A percentile compares a stretch with the other conserved stretches of the same genome.
These are phyloP conservation scores for Reticulitermes speratus DNA, from an alignment of 1,140 invertebrate genomes.

Conservation along the genomic window DNA sequence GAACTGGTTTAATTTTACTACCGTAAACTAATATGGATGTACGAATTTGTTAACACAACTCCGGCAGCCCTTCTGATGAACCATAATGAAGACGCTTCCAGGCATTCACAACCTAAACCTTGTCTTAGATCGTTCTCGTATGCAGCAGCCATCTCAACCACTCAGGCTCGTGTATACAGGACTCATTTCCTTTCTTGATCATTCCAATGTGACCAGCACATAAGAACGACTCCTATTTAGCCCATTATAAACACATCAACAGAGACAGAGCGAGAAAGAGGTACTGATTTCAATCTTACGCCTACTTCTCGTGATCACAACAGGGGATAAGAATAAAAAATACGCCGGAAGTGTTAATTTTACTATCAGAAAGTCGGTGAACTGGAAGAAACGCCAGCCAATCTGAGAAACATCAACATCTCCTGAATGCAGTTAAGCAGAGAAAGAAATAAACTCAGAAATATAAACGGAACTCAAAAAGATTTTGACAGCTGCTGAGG, in stretches of 20 bases:
- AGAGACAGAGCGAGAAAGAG: background rate
- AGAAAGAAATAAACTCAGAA: background rate
- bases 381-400: background rate
- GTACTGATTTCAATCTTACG: background rate
- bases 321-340: background rate
- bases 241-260: background rate
- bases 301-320: background rate
- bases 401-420: background rate
- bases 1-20: too few species aligned
- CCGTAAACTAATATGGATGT: too few species aligned
- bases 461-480: conserved; percentile 9
- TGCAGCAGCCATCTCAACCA: too few species aligned
- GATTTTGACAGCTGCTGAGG: conserved; percentile 6
- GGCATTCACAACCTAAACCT: too few species aligned
- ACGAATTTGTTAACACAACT: too few species aligned
- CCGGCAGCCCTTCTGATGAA: too few species aligned
- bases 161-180: too few species aligned
- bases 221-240: background rate
- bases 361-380: background rate
- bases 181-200: too few species aligned
- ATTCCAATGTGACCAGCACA: too few species aligned
- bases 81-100: too few species aligned
- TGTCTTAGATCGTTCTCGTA: too few species aligned
- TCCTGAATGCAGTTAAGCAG: background rate
- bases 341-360: background rate